phyloP scores from a whole-genome alignment of 2,888 invertebrate genomes.

The Clunio marinus region DNA sequence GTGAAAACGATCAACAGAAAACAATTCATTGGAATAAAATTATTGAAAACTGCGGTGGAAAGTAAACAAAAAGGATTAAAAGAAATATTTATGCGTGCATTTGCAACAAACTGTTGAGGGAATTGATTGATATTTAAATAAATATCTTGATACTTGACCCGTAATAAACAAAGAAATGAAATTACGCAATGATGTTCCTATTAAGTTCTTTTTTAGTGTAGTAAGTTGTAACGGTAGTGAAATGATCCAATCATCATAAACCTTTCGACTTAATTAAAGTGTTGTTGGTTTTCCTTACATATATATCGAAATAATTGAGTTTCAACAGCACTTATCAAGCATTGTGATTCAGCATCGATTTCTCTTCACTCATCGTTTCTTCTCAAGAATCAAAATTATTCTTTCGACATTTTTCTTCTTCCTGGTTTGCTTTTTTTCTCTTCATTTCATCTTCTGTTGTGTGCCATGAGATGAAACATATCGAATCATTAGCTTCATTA shows the following conservation, averaged over 20 bases:
- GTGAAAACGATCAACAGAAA: no score
- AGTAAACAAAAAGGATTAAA: no score
- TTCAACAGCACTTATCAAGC: background rate
- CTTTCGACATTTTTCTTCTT: background rate
- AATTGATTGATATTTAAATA: no score
- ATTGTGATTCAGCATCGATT: constrained; percentile 4
- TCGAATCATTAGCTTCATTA: constrained; percentile 21
- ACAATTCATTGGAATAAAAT: no score
- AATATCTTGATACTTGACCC: no score
- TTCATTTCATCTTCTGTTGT: no score
- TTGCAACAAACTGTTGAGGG: no score
- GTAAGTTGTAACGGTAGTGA: background rate
- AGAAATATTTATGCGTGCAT: no score
- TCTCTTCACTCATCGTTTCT: background rate
- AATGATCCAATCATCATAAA: background rate
- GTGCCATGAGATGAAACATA: background rate
- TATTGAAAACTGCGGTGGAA: no score
- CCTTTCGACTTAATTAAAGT: background rate
- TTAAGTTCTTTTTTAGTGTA: no score
- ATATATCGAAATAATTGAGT: background rate
- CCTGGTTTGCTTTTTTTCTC: background rate
- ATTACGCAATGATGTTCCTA: no score
- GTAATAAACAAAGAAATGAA: no score
- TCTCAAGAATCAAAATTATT: background rate
- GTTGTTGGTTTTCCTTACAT: background rate